These are phyloP conservation scores for Miichthys miiuy DNA, from an alignment of 2,797 vertebrate genomes.

Conservation along the genomic window DNA sequence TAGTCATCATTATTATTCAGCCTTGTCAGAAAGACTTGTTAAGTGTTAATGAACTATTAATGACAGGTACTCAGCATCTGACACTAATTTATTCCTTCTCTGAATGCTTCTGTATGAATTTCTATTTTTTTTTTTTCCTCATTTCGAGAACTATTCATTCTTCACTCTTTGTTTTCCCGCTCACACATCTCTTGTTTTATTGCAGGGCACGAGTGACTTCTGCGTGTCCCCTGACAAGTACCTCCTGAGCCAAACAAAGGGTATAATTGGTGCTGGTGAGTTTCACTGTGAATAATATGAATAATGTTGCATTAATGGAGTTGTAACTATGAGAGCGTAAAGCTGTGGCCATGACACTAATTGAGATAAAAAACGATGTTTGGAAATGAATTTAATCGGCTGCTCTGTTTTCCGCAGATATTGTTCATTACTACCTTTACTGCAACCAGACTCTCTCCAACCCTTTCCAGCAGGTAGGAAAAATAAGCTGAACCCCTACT, in stretches of 20 bases:
- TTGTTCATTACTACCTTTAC: slow-evolving; percentile 94
- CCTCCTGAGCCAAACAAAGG: slow-evolving; percentile 90
- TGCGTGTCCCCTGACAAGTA: slow-evolving; percentile 93
- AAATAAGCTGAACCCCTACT: background rate
- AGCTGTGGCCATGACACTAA: slow-evolving; percentile 14
- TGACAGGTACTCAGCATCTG: background rate
- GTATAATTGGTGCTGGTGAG: slow-evolving; percentile 87
- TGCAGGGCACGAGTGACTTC: slow-evolving; percentile 95
- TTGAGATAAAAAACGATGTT: background rate
- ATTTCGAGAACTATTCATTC: background rate
- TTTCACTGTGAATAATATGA: background rate
- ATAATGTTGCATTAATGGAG: slow-evolving; percentile 9
- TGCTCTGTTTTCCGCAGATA: slow-evolving; percentile 83
- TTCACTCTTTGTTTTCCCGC: slow-evolving; percentile 16
- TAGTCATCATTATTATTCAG: background rate
- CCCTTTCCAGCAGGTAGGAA: slow-evolving; percentile 95
- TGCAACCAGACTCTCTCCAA: slow-evolving; percentile 92
- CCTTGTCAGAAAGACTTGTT: slow-evolving; percentile 14
- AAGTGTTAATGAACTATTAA: slow-evolving; percentile 13
- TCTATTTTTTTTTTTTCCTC: background rate
- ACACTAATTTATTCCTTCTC: slow-evolving; percentile 11
- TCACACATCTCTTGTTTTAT: slow-evolving; percentile 34
- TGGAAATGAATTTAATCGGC: background rate
- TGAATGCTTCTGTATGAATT: slow-evolving; percentile 5
- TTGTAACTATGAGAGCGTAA: background rate